phyloP scores from a whole-genome alignment of 2,797 vertebrate species.

The Rhynchotus rufescens region DNA sequence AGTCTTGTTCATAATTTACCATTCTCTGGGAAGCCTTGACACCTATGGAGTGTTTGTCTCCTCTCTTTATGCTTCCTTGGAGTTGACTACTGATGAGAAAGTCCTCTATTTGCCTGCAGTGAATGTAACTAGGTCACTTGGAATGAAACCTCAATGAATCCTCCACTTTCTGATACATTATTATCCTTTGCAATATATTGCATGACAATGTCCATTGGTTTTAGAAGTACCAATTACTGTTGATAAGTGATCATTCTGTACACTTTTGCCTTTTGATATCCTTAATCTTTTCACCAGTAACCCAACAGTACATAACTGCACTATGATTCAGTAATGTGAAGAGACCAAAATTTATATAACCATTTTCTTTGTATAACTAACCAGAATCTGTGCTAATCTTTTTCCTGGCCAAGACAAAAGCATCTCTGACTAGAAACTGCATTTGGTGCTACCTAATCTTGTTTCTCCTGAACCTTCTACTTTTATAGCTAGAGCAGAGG shows the following conservation, averaged over 20 bases:
- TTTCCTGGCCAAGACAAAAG: conserved; percentile 8
- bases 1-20: not conserved
- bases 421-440: not conserved
- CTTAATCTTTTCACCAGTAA: conserved; percentile 39
- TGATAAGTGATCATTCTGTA: conserved; percentile 48
- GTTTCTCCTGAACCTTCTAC: not conserved
- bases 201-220: conserved; percentile 25
- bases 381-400: not conserved
- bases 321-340: not conserved
- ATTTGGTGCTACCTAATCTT: not conserved
- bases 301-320: not conserved
- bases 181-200: conserved; percentile 31
- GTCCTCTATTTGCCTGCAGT: not conserved
- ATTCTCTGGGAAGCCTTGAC: not conserved
- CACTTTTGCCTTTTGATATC: conserved; percentile 35
- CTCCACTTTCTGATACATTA: not conserved
- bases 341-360: conserved; percentile 13
- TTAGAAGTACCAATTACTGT: conserved; percentile 28
- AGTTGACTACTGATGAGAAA: not conserved
- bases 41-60: not conserved
- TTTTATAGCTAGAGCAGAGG: not conserved
- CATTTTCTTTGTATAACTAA: conserved; percentile 7
- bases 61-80: not conserved
- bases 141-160: conserved; percentile 42
- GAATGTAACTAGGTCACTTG: not conserved